Evolutionary conservation across 2,113 vertebrate species (phyloP).

Genomic region (Leucopsar rothschildi): DNA sequence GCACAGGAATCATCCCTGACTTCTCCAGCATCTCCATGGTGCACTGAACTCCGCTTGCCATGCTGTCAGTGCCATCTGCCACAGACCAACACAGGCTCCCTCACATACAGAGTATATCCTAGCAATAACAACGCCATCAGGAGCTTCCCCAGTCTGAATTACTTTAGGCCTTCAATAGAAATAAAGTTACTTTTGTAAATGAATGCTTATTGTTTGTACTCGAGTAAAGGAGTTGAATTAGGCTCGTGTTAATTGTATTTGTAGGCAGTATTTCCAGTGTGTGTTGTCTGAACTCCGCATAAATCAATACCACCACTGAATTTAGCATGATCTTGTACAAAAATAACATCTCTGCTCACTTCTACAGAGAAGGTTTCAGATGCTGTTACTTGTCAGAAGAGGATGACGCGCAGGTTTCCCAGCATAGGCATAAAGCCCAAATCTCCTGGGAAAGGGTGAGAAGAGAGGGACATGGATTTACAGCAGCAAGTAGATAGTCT

Average conservation of each 20-base stretch:
- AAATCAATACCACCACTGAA: neutral
- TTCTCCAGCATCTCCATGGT: neutral
- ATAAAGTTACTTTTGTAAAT: neutral
- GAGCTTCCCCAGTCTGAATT: neutral
- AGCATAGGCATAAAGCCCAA: neutral
- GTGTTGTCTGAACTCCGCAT: neutral
- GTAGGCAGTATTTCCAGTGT: neutral
- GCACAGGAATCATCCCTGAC: neutral
- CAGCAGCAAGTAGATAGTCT: neutral
- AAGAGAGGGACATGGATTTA: neutral
- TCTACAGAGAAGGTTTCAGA: neutral
- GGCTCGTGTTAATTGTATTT: neutral
- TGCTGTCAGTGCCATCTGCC: neutral
- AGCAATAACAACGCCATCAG: fast-evolving
- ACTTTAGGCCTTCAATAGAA: neutral
- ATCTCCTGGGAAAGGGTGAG: neutral
- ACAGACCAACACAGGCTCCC: neutral
- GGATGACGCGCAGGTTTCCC: neutral
- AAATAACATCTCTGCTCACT: neutral
- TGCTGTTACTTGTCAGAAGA: neutral
- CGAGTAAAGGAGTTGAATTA: neutral
- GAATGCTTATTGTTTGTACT: neutral
- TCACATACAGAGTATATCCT: neutral
- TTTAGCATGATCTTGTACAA: neutral
- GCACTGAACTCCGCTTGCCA: neutral